Base-by-base conservation (phyloP, 1,140 invertebrate genomes). In the Brachionus paranguensis region DNA sequence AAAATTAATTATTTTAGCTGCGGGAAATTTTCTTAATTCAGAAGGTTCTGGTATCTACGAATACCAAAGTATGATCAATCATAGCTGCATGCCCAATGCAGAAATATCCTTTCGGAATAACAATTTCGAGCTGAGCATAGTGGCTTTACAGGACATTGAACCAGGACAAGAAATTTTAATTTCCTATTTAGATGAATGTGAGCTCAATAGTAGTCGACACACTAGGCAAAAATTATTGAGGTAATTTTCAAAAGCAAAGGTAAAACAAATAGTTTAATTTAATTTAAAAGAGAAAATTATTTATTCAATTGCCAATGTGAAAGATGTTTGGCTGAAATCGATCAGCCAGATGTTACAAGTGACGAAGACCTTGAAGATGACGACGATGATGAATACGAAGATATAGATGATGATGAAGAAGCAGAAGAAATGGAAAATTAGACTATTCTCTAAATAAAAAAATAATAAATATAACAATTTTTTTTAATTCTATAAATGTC, bases 41-140 rank as follows among this genome's bases (percentile, higher is more conserved):
- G 96, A 98, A 91, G 96, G 96, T 1, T 95, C 95, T 17, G 96
- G 94, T 1, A 89, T 98, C 0, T 98, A 95, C 89, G 86, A 91
- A 17, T 86, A 94, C 0, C 95, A 97, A 88, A 96, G 95, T 87
- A 91, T 93, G 45, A 89, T 94, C 79, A 98, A 98, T 90, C 96
- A 98, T 88, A 96, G 95, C 87, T 98, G 96, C 88, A 87, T 91
- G 0, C 95, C 96, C 5, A 97, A 97, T 90, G 94, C 95, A 3
- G 92, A 93, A 86, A 92, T 94, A 0, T 92, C 92, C 20, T 98
- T 97, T 88, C 93, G 93, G 1, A 92, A 94, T 87, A 95, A 94
- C 74, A 95, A 95, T 87, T 93, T 93, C 86, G 92, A 92, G 45
- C 89, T 97, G 79, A 92, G 92, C 6, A 86, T 98, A 60, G 93